Base-by-base conservation (phyloP, 2,888 invertebrate genomes). In the Rotaria sp. region DNA sequence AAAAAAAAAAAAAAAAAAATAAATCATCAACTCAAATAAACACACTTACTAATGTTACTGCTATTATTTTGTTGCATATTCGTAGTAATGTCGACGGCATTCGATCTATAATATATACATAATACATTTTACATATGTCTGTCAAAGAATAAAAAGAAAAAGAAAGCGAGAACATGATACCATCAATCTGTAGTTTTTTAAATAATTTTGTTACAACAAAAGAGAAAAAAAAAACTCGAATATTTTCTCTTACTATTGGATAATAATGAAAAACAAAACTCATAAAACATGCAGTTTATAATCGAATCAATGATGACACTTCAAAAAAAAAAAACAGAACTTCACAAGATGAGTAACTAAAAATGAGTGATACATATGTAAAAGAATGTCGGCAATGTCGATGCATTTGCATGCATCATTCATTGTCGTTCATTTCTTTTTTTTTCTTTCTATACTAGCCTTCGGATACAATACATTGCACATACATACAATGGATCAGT, bases 21-120 rank as follows among this genome's bases (percentile, higher is more conserved):
- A 59, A 15, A n/a, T 4, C 11, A 30, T 4, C 10, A 30, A 15
- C 7, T 8, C 10, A 59, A 59, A n/a, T 30, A 26, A 55, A 67
- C 21, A 67, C 30, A 35, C 67, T 67, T 35, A 67, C 67, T 67
- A 67, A 67, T 67, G 67, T 35, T 67, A 67, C 35, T 67, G 38
- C 8, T 67, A 67, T 67, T 67, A 35, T 67, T 35, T 21, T 67
- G 67, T 67, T 67, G 67, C 67, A 67, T 67, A 67, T 67, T 67
- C 35, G 35, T 8, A 67, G 67, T 30, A 67, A 67, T 35, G 35
- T 35, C 35, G 67, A 67, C 67, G 67, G 67, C 67, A 67, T 67
- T 67, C 67, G 67, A 67, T 67, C 67, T 67, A 38, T 67, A 35
- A 35, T 21, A n/a, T n/a, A 59, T 30, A 67, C 13, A 67, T 67